These are phyloP conservation scores for Drosophila biarmipes DNA, from an alignment of 1,140 invertebrate species.

Conservation along the genomic window DNA sequence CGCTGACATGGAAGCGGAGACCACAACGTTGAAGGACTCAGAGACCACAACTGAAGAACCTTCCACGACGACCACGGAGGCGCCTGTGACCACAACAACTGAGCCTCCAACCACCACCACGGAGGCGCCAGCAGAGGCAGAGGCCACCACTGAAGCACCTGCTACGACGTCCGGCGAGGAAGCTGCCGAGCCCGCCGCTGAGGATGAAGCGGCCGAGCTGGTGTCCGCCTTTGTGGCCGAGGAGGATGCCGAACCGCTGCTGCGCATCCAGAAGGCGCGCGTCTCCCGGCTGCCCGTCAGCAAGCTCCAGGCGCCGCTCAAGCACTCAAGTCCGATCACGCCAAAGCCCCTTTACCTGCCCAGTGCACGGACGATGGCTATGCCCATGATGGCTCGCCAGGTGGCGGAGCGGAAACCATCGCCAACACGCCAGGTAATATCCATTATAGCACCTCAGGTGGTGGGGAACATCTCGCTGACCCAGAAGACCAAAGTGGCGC, in stretches of 20 bases:
- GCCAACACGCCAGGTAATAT: constrained; percentile 26
- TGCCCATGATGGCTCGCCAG: constrained; percentile 71
- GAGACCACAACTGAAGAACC: constrained; percentile 56
- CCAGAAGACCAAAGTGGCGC: constrained; percentile 41
- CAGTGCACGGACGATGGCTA: constrained; percentile 47
- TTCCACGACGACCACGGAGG: constrained; percentile 53
- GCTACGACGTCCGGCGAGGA: constrained; percentile 36
- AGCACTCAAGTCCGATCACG: constrained; percentile 70
- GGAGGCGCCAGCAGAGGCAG: constrained; percentile 49
- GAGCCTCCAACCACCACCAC: constrained; percentile 34
- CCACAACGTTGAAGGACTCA: constrained; percentile 41
- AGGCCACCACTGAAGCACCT: constrained; percentile 47
- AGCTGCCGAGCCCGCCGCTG: constrained; percentile 35
- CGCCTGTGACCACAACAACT: constrained; percentile 58
- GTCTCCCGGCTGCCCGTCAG: constrained; percentile 70
- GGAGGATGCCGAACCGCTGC: constrained; percentile 67
- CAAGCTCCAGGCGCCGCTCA: constrained; percentile 71
- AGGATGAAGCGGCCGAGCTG: constrained; percentile 72
- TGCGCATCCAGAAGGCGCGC: constrained; percentile 71
- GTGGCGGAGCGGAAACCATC: constrained; percentile 32
- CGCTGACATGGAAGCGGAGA: constrained; percentile 50
- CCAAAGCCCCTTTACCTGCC: constrained; percentile 69
- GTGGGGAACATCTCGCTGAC: constrained; percentile 8
- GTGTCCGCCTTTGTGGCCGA: constrained; percentile 75
- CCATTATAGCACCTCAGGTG: constrained; percentile 34